Base-by-base conservation (phyloP, 2,113 vertebrate species). In the Brachyhypopomus occidentalis region DNA sequence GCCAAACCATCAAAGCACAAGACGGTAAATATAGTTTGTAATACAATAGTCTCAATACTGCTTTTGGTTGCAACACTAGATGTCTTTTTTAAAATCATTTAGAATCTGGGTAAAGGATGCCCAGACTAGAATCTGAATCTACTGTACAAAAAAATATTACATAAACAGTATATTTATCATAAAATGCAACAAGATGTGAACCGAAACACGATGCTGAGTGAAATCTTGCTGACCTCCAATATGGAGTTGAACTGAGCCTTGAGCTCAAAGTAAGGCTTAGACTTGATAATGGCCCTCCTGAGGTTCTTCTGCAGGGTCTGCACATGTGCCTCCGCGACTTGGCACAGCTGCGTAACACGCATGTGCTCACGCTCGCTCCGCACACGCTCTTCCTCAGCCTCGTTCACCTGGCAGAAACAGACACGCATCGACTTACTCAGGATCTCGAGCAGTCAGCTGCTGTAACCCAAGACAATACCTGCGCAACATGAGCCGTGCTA, bases 221-320 rank as follows among this genome's bases (percentile, higher is more conserved):
- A 62, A 17, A 38, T 22, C 27, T 19, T 23, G 76, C 84, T 82
- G 89, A 97, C 97, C 96, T 97, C 97, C 36, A 97, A 90, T 22
- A 96, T 95, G 82, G 95, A 92, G 90, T 96, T 97, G 89, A 98
- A 95, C 90, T 98, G 96, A 34, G 94, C 94, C 87, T 98, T 98
- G 38, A 98, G 94, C 89, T 98, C 96, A 8, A 98, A 98, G 87
- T 98, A 98, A 17, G 96, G 96, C 27, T 96, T 96, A 85, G 96
- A 98, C 89, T 97, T 98, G 27, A 96, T 62, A 19, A 98, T 97
- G 89, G 92, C 92, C 2, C 95, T 89, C 77, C 95, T 96, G 22
- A 98, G 94, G n/a, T 95, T 94, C 81, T 98, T 98, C 86, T 97
- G 96, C 30, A 97, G 91, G 22, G 92, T 90, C 86, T 97, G 96